Evolutionary conservation across 2,113 vertebrate genomes (phyloP).

Genomic region (Eonycteris spelaea): DNA sequence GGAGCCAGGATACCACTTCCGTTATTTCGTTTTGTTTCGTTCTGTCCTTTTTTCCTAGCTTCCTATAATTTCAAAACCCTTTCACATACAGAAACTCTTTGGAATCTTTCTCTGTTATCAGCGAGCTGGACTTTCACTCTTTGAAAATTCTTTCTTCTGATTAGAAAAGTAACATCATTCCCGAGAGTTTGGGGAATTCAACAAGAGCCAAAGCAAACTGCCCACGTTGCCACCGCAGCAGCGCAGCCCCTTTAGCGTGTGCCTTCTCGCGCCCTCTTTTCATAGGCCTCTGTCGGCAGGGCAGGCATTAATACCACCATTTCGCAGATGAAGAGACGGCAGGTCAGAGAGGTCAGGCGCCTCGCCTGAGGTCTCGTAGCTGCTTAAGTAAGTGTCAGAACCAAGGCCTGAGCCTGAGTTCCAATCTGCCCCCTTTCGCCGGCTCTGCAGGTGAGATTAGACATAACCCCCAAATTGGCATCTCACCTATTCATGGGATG

Average conservation of each 20-base stretch:
- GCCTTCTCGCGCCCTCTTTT: too few species aligned
- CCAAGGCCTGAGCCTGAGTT: neutral
- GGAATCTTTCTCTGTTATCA: neutral
- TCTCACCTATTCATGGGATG: neutral
- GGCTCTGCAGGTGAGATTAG: neutral
- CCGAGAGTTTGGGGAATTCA: neutral
- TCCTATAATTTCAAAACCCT: neutral
- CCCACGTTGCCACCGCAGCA: accelerated
- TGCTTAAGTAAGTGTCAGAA: constrained; percentile 14
- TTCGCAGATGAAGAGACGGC: neutral
- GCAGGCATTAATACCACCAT: neutral
- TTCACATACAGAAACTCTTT: neutral
- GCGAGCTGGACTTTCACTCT: neutral
- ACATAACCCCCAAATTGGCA: constrained; percentile 7
- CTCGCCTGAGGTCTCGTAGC: neutral
- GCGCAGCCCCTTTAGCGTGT: accelerated
- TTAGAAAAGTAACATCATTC: neutral
- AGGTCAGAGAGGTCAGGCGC: neutral
- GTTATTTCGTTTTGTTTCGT: too few species aligned
- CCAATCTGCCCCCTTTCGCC: neutral
- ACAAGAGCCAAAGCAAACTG: neutral
- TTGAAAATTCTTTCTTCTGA: neutral
- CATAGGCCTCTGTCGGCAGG: accelerated
- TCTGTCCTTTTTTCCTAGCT: neutral
- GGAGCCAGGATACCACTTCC: neutral